Evolutionary conservation across 2,888 invertebrate species (phyloP), one percentile per base, ranked within the genome.

Genomic region (Arctia plantaginis): DNA sequence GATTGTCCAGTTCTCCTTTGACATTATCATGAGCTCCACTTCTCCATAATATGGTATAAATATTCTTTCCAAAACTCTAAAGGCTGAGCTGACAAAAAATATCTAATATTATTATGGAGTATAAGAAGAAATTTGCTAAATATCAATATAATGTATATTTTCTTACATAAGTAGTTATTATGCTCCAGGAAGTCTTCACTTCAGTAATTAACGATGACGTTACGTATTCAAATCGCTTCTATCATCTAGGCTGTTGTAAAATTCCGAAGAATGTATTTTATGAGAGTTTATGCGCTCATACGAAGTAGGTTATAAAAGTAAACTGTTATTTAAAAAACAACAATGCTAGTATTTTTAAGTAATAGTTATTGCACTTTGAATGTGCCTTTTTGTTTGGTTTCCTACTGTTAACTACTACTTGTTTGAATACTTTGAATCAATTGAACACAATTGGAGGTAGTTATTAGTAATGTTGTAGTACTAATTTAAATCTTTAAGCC

Each of bases 191-290:
- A 69, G 39, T 30, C 65, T 44, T 33, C 41, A 62, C 47, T 64
- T 51, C 10, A 27, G 51, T 66, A 66, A 67, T 71, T 74, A 70
- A 74, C 70, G 66, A 67, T 67, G 67, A 71, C 71, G 51, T 64
- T 51, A 47, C 67, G 64, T 71, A 67, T 64, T 67, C 62, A 30
- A 35, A 69, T 33, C 35, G 68, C 55, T 65, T 69, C 65, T 51
- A 73, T 69, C 67, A 44, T 41, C 59, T 62, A 51, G 35, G 13
- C 18, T 66, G 55, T 71, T 71, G 59, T 59, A 69, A 69, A 67
- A 30, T 47, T 30, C 27, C 27, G 59, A 66, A 44, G 59, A 69
- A 69, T 66, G 62, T 47, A 23, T 67, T 71, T 51, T 39, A 67
- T 64, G n/a, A 41, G 62, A 39, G 47, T 73, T 51, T 62, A 51